A percentile compares a stretch with the other conserved stretches of the same genome.
Evolutionary conservation across 2,113 vertebrate genomes (phyloP).

Genomic region (Paradoxurus hermaphroditus): DNA sequence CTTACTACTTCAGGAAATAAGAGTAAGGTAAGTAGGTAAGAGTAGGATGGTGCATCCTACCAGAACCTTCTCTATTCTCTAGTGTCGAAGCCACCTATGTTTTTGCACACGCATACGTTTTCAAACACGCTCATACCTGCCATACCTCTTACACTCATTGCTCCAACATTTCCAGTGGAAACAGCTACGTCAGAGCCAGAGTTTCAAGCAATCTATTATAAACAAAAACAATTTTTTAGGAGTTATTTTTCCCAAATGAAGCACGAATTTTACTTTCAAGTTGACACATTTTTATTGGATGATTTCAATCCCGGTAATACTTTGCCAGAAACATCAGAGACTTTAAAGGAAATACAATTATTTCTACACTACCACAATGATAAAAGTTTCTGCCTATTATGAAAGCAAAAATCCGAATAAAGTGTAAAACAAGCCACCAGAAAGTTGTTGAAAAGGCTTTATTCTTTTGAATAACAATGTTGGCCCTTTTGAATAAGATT

Average conservation of each 20-base stretch:
- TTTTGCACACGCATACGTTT: not conserved
- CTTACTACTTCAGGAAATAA: not conserved
- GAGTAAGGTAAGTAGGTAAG: not conserved
- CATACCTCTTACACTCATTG: not conserved
- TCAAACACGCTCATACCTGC: not conserved
- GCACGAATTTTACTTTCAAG: constrained; percentile 33
- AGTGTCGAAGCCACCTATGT: not conserved
- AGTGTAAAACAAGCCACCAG: not conserved
- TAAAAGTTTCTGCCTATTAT: not conserved
- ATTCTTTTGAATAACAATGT: constrained; percentile 41
- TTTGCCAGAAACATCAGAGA: not conserved
- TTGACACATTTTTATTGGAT: not conserved
- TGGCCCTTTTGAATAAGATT: constrained; percentile 59
- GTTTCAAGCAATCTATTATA: not conserved
- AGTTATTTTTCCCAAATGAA: constrained; percentile 25
- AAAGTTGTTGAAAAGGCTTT: constrained; percentile 31
- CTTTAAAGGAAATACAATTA: constrained; percentile 44
- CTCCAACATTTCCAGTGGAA: not conserved
- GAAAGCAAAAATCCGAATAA: constrained; percentile 28
- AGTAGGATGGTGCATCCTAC: not conserved
- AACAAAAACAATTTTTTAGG: not conserved
- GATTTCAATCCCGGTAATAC: not conserved
- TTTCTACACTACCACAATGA: not conserved
- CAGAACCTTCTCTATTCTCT: not conserved
- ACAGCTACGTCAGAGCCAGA: not conserved